A percentile compares a stretch with the other conserved stretches of the same genome.
These are phyloP conservation scores for Conus ventricosus DNA, from an alignment of 1,140 invertebrate species.

Conservation along the genomic window DNA sequence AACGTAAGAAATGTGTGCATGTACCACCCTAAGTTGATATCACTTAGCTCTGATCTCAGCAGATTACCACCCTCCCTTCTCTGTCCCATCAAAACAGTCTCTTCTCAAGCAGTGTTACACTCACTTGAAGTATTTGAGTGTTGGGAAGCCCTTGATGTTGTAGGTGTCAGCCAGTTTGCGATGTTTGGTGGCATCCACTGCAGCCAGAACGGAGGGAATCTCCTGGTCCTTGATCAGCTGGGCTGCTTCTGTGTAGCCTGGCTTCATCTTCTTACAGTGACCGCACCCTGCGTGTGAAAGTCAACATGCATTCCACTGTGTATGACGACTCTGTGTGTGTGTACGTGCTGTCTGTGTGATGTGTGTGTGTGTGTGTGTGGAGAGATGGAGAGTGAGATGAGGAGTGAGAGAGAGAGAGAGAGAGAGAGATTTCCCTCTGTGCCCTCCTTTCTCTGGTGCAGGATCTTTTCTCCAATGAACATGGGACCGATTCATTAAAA, in stretches of 20 bases:
- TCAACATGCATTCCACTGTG: background rate
- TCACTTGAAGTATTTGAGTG: conserved; percentile 68
- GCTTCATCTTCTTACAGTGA: conserved; percentile 75
- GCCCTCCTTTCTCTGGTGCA: no score
- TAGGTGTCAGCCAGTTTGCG: conserved; percentile 81
- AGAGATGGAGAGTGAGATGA: no score
- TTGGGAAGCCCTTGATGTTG: conserved; percentile 88
- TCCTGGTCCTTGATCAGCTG: conserved; percentile 63
- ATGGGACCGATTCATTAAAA: no score
- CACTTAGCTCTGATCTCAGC: no score
- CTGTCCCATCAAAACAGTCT: no score
- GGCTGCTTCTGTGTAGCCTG: conserved; percentile 74
- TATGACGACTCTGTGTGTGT: background rate
- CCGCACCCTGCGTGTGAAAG: conserved; percentile 75
- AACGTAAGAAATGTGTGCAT: no score
- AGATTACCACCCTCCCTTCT: no score
- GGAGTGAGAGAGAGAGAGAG: no score
- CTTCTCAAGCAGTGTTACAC: background rate
- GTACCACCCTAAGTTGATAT: no score
- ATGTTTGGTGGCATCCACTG: conserved; percentile 89
- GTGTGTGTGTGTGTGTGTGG: background rate
- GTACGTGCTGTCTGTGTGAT: no score
- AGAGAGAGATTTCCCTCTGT: no score
- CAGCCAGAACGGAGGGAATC: conserved; percentile 84
- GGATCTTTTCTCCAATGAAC: no score